Evolutionary conservation across 2,888 invertebrate genomes (phyloP).

Genomic region (Diadegma fenestrale): DNA sequence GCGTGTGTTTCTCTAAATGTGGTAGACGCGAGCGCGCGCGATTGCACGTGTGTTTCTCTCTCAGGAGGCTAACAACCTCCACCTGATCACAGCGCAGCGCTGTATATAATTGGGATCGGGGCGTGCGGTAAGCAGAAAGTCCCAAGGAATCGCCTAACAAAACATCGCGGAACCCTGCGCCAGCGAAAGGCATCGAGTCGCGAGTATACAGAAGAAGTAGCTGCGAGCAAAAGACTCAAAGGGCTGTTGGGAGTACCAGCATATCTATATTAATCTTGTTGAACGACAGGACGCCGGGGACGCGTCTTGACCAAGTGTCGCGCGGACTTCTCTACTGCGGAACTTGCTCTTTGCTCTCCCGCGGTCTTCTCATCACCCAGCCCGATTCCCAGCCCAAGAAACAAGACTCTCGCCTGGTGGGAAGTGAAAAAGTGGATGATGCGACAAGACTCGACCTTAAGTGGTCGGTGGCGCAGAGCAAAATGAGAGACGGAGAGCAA

Average conservation of each 20-base stretch:
- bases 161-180: constrained; percentile 10
- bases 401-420: constrained; percentile 37
- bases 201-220: constrained; percentile 47
- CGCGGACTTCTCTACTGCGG: constrained; percentile 33
- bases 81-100: constrained; percentile 68
- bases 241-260: constrained; percentile 23
- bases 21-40: constrained; percentile 5
- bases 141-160: constrained; percentile 41
- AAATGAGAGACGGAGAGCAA: constrained; percentile 35
- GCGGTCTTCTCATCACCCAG: constrained; percentile 26
- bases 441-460: constrained; percentile 64
- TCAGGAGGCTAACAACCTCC: constrained; percentile 69
- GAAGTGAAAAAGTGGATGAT: constrained; percentile 66
- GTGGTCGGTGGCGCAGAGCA: constrained; percentile 54
- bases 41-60: constrained; percentile 39
- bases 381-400: constrained; percentile 47
- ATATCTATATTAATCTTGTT: constrained; percentile 45
- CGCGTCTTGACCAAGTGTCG: constrained; percentile 63
- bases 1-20: constrained; percentile 36
- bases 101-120: constrained; percentile 76
- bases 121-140: constrained; percentile 63
- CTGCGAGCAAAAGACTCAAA: constrained; percentile 35
- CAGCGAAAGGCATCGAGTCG: not conserved
- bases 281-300: constrained; percentile 48
- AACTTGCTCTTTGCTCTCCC: constrained; percentile 55